phyloP scores from a whole-genome alignment of 2,888 invertebrate species.

The Harpagoxenus sublaevis region DNA sequence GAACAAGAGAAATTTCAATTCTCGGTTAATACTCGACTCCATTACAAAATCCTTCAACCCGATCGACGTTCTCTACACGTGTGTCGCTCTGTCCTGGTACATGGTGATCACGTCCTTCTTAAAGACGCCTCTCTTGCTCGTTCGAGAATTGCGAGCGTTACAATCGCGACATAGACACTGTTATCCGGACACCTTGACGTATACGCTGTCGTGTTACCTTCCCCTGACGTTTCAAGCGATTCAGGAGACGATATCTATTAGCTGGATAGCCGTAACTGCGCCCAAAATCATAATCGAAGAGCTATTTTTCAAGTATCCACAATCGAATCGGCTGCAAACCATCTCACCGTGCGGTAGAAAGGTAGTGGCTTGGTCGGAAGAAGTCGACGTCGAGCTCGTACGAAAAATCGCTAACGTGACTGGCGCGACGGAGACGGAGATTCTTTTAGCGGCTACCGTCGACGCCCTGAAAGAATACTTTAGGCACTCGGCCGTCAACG shows the following conservation, averaged over 20 bases:
- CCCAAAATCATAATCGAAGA: conserved; percentile 88
- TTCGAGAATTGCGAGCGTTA: conserved; percentile 86
- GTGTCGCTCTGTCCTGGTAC: conserved; percentile 82
- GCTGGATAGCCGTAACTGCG: conserved; percentile 86
- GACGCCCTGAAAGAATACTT: conserved; percentile 90
- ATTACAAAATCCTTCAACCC: conserved; percentile 82
- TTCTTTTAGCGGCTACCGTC: conserved; percentile 89
- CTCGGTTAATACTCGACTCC: conserved; percentile 72
- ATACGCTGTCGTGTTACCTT: conserved; percentile 84
- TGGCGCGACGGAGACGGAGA: conserved; percentile 89
- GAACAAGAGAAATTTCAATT: conserved; percentile 78
- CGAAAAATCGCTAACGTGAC: conserved; percentile 88
- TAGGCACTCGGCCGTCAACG: conserved; percentile 86
- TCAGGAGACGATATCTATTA: conserved; percentile 85
- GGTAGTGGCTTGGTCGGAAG: conserved; percentile 91
- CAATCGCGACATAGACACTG: conserved; percentile 81
- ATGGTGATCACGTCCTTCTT: conserved; percentile 77
- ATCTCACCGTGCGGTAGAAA: conserved; percentile 91
- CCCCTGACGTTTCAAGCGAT: conserved; percentile 86
- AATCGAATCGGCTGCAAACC: conserved; percentile 88
- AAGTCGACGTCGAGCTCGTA: conserved; percentile 88
- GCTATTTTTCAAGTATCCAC: conserved; percentile 88
- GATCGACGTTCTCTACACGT: conserved; percentile 70
- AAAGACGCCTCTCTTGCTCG: conserved; percentile 84
- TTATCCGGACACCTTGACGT: conserved; percentile 83